Evolutionary conservation across 2,113 vertebrate genomes (phyloP), one percentile per base, ranked within the genome.

Genomic region (Centropus bengalensis): DNA sequence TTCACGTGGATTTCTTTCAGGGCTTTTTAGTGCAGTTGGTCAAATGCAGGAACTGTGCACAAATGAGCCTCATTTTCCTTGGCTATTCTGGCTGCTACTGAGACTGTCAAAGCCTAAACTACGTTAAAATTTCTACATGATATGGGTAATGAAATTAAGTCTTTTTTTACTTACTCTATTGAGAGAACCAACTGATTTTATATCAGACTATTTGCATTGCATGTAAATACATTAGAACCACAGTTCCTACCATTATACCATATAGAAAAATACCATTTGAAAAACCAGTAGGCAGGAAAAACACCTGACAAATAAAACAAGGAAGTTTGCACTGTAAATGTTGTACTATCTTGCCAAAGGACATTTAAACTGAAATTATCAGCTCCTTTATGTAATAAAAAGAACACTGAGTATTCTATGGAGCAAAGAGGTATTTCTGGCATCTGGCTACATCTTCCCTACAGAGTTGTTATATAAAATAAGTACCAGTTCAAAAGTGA

Each of bases 311-410:
- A 94, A 91, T 86, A 45, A n/a, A 82, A 73, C 45, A 90, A 44
- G 38, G 64, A 92, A 77, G 30, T 83, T 91, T 94, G 52, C 23
- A 74, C 12, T 49, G 20, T 82, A 94, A 90, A 56, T 79, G 79
- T 44, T 95, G 76, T 68, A 82, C 7, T 64, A 62, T 16, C 20
- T 91, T 91, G 67, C 23, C 52, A 88, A 92, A 93, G n/a, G 44
- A 86, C 71, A 97, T 94, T 96, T 93, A 97, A 93, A 73, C 22
- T 51, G 77, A 74, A 79, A 59, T 76, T 66, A 95, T 92, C 59
- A 52, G 69, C 69, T 94, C 78, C 51, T 82, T 76, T 93, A 89
- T 40, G 66, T 62, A 93, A 74, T 82, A 81, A 95, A 96, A 88
- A 89, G 82, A 95, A 82, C 78, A 56, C 11, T 69, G 49, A 84